Evolutionary conservation across 2,113 vertebrate species (phyloP).

Genomic region (Aythya baeri): DNA sequence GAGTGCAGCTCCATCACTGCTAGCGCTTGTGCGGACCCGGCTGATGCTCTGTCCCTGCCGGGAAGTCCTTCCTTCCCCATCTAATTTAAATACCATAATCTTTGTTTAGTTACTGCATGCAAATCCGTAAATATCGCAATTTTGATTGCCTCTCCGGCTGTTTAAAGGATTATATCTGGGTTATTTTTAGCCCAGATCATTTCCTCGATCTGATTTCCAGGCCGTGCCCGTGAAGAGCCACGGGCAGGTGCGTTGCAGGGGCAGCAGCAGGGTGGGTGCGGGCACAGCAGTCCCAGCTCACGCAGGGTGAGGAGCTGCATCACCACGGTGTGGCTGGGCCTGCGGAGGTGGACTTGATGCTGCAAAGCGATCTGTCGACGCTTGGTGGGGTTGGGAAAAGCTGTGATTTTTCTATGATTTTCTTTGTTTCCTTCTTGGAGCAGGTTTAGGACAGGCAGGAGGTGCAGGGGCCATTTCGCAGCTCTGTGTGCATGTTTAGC

Average conservation of each 20-base stretch:
- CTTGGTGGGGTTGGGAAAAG: neutral
- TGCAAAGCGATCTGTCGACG: neutral
- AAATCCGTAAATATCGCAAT: conserved; percentile 57
- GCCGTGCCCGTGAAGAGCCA: neutral
- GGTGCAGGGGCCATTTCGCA: neutral
- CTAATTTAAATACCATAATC: conserved; percentile 18
- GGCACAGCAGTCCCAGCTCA: fast-evolving
- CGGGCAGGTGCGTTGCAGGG: conserved; percentile 8
- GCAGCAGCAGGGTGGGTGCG: neutral
- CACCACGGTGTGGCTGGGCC: neutral
- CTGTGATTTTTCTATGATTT: neutral
- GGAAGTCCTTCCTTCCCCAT: neutral
- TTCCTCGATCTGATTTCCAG: conserved; percentile 50
- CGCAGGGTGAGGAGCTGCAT: neutral
- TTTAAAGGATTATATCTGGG: conserved; percentile 59
- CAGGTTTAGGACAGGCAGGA: neutral
- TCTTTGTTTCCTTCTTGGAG: neutral
- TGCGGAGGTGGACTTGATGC: neutral
- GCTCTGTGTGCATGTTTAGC: neutral
- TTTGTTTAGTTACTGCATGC: conserved; percentile 32
- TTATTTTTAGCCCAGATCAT: conserved; percentile 60
- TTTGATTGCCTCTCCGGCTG: conserved; percentile 52
- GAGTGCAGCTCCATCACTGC: neutral
- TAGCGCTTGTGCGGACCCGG: fast-evolving
- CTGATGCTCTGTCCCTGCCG: fast-evolving